Percentiles rank a stretch among this genome's conserved stretches.
Evolutionary conservation across 1,140 invertebrate genomes (phyloP).

Genomic region (Drosophila littoralis): DNA sequence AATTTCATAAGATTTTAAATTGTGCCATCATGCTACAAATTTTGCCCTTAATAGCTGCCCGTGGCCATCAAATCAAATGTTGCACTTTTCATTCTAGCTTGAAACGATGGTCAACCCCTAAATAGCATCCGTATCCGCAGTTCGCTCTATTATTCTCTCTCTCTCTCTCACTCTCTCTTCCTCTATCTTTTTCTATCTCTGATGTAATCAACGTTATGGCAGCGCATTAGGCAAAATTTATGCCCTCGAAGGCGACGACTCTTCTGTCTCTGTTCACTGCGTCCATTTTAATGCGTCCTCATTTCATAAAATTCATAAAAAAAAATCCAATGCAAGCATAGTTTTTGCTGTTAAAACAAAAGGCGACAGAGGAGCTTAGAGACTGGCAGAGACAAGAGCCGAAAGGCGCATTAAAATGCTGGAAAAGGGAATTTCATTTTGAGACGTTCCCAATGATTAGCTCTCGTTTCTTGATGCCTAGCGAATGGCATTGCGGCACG

Average conservation of each 20-base stretch:
- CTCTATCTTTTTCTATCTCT: slow-evolving; percentile 2
- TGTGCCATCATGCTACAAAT: slow-evolving; percentile 39
- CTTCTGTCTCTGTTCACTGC: slow-evolving; percentile 18
- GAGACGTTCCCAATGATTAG: slow-evolving; percentile 26
- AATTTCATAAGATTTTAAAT: background rate
- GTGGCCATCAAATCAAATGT: slow-evolving; percentile 59
- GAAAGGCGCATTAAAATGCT: slow-evolving; percentile 41
- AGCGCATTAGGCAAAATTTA: slow-evolving; percentile 70
- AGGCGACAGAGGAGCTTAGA: slow-evolving; percentile 1
- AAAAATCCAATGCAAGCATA: slow-evolving; percentile 45
- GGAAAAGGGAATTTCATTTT: slow-evolving; percentile 17
- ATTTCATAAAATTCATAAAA: slow-evolving; percentile 36
- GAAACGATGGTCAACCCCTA: slow-evolving; percentile 10
- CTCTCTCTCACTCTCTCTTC: background rate
- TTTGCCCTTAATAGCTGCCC: slow-evolving; percentile 42
- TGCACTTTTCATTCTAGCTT: slow-evolving; percentile 55
- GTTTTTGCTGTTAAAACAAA: slow-evolving; percentile 34
- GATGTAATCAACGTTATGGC: slow-evolving; percentile 72
- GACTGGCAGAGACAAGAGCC: background rate
- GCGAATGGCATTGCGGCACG: background rate
- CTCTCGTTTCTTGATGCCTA: slow-evolving; percentile 16
- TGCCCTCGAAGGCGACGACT: slow-evolving; percentile 46
- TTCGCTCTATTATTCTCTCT: background rate
- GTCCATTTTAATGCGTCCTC: slow-evolving; percentile 61
- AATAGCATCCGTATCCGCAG: slow-evolving; percentile 4